A percentile compares a stretch with the other conserved stretches of the same genome.
Conservation (phyloP, 1,140 invertebrate genomes). For the Ericerus pela region DNA sequence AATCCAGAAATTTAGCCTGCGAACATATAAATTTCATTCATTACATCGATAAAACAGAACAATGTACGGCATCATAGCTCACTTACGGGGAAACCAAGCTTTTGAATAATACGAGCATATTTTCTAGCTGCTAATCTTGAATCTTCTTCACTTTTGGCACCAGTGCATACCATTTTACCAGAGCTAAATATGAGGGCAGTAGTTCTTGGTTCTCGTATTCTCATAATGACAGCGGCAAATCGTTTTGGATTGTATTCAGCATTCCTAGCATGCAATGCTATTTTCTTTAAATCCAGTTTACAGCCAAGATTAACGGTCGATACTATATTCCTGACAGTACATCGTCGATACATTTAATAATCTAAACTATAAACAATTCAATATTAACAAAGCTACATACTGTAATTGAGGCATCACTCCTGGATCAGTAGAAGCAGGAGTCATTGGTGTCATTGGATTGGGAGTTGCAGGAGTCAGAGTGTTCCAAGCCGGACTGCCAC, state of each 20-base stretch:
- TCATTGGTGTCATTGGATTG: constrained; percentile 81
- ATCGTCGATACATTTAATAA: not conserved
- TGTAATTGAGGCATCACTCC: constrained; percentile 88
- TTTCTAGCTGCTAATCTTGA: constrained; percentile 92
- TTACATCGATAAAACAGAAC: not conserved
- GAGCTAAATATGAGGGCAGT: constrained; percentile 98
- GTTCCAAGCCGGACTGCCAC: no score
- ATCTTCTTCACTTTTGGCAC: constrained; percentile 97
- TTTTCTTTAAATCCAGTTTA: constrained; percentile 91
- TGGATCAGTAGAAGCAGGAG: constrained; percentile 83
- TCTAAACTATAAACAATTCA: not conserved
- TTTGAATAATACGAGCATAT: constrained; percentile 98
- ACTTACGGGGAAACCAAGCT: constrained; percentile 83
- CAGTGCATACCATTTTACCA: constrained; percentile 99
- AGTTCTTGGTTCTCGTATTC: constrained; percentile 94
- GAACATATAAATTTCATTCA: constrained; percentile 27
- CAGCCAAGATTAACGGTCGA: constrained; percentile 95
- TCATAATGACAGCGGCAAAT: constrained; percentile 99
- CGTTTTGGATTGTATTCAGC: constrained; percentile 99
- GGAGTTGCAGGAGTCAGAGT: constrained; percentile 46
- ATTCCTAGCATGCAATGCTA: constrained; percentile 96
- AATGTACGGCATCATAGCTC: not conserved
- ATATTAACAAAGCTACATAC: constrained; percentile 39
- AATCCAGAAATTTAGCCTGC: constrained; percentile 95
- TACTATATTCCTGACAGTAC: constrained; percentile 69